Conservation (phyloP, 2,888 invertebrate genomes). For the Lasioglossum zephyrum region DNA sequence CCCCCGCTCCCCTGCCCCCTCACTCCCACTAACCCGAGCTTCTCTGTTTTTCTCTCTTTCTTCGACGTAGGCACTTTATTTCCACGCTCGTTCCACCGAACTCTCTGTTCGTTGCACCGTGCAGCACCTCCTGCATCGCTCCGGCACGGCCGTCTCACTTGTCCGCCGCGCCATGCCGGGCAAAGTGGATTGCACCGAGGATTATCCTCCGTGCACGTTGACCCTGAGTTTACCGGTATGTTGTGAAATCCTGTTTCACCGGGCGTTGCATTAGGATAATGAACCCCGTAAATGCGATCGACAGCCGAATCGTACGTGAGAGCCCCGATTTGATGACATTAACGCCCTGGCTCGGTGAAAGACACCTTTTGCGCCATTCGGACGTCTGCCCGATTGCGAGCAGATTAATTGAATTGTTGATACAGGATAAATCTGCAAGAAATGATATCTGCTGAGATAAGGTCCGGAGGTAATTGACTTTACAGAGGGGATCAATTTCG, state of each 20-base stretch:
- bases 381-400: not conserved
- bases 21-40: not conserved
- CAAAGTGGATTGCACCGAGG: conserved; percentile 68
- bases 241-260: conserved; percentile 69
- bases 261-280: conserved; percentile 72
- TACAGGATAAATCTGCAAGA: not conserved
- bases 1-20: conserved; percentile 5
- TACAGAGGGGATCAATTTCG: not conserved
- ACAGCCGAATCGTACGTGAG: conserved; percentile 42
- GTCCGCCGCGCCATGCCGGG: conserved; percentile 32
- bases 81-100: conserved; percentile 25
- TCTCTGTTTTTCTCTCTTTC: conserved; percentile 18
- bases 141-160: conserved; percentile 32
- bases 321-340: conserved; percentile 46
- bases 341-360: conserved; percentile 14
- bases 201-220: conserved; percentile 67
- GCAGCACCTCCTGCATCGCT: conserved; percentile 22
- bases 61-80: conserved; percentile 27
- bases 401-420: not conserved
- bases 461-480: not conserved
- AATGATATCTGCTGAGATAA: not conserved
- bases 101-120: conserved; percentile 24
- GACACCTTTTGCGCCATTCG: conserved; percentile 8
- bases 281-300: conserved; percentile 63
- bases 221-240: conserved; percentile 64